Base-by-base conservation (phyloP, 2,797 vertebrate species). In the Aulostomus chinensis region DNA sequence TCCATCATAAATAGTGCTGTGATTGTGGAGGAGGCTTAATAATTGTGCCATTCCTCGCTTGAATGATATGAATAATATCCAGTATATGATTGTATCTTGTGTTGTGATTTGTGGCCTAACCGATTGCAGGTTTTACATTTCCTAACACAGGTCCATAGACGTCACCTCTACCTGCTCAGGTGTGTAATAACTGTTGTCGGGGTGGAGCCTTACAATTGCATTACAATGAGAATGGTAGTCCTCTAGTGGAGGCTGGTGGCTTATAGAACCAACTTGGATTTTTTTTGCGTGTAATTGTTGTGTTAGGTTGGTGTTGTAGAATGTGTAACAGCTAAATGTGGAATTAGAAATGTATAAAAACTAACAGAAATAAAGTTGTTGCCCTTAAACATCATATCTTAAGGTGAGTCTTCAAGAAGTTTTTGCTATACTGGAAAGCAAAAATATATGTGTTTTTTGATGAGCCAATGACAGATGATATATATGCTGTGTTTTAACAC, bases 181-280 rank as follows among this genome's bases (percentile, higher is more conserved):
- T 81, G 52, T 84, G 77, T 72, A 63, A 66, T 56, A 28, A 21
- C 32, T 30, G 20, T 39, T 42, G 13, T 29, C 12, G 11, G 15
- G 11, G 31, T 33, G 12, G 6, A 2, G 8, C 21, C n/a, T n/a
- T n/a, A n/a, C 2, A 12, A 40, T 25, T 38, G 11, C 26, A 2
- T 15, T 39, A 16, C 26, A 2, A 3, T 50, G 7, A 22, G 30
- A 51, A 14, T 24, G 7, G 32, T 4, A 41, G 17, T 54, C 22
- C 3, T 16, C 5, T 0, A n/a, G 15, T 35, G 20, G 4, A 4
- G 37, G 26, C 30, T 24, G 4, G 13, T 13, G 1, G 9, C 8
- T 21, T n/a, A 4, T 29, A 31, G 10, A 11, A 3, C 18, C n/a
- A 0, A 11, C 24, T 1, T 17, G 12, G 2, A 9, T 37, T 10